Base-by-base conservation (phyloP, 2,888 invertebrate species). In the Petrolisthes manimaculis region DNA sequence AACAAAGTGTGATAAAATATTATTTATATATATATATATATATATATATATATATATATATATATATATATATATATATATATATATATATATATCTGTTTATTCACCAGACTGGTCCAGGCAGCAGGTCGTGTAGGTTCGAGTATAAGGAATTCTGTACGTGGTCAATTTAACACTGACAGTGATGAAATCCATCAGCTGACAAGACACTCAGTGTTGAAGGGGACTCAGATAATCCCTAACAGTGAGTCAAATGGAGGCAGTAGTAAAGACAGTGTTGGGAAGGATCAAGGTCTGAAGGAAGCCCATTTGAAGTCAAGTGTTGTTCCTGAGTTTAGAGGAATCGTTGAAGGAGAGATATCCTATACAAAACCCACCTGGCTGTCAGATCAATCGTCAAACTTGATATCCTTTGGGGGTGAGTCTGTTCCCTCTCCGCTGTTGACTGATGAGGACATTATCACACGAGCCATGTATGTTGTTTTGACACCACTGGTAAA, bases 41-140 rank as follows among this genome's bases (percentile, higher is more conserved):
- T n/a, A n/a, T n/a, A n/a, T n/a, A n/a, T n/a, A n/a, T n/a, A n/a
- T n/a, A n/a, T n/a, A n/a, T n/a, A n/a, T n/a, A n/a, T n/a, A n/a
- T n/a, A n/a, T 37, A 37, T 37, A 2, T 37, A 37, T 37, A n/a
- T n/a, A n/a, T n/a, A n/a, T n/a, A n/a, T n/a, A n/a, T n/a, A n/a
- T n/a, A n/a, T n/a, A n/a, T n/a, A n/a, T n/a, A n/a, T n/a, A 37
- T 67, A 21, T 54, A 55, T n/a, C n/a, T 78, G 51, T 54, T 71
- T 51, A 51, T 53, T 61, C 37, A 12, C n/a, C 84, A 88, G 88
- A 53, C 74, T 88, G 5, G 84, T 88, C 1, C 84, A 80, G 61
- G 88, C 88, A 9, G 81, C 75, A 37, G 88, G 81, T 81, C 86
- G 86, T 12, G 86, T 86, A n/a, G 75, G 56, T 61, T 54, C 80